A percentile compares a stretch with the other conserved stretches of the same genome.
Evolutionary conservation across 2,888 invertebrate species (phyloP).

Genomic region (Seira musarum): DNA sequence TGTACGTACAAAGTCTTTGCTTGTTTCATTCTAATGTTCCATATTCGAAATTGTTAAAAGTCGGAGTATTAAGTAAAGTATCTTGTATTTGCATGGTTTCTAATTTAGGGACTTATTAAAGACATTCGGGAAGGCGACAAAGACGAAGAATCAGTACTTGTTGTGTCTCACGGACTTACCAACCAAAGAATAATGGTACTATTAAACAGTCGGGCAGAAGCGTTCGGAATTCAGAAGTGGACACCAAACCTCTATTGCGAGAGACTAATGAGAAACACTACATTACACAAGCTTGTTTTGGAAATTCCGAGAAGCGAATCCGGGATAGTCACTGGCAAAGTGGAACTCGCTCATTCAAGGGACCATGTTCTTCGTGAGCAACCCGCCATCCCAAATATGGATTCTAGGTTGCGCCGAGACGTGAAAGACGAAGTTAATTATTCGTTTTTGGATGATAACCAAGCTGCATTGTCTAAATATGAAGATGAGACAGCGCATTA

Average conservation of each 20-base stretch:
- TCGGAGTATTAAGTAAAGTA: not conserved
- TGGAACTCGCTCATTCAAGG: conserved; percentile 24
- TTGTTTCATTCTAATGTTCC: not conserved
- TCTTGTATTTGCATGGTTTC: not conserved
- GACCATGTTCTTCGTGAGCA: conserved; percentile 20
- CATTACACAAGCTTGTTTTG: conserved; percentile 25
- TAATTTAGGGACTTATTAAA: conserved; percentile 23
- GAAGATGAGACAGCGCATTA: conserved; percentile 31
- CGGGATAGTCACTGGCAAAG: not conserved
- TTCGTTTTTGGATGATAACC: conserved; percentile 23
- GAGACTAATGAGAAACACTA: conserved; percentile 35
- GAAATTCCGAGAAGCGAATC: conserved; percentile 19
- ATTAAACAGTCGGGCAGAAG: conserved; percentile 15
- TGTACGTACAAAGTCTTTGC: conserved; percentile 14
- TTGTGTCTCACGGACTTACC: conserved; percentile 34
- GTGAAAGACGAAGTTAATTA: conserved; percentile 15
- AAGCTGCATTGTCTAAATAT: not conserved
- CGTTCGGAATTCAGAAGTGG: conserved; percentile 20
- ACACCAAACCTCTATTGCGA: conserved; percentile 26
- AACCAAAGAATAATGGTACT: conserved; percentile 40
- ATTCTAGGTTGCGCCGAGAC: not conserved
- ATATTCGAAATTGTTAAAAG: not conserved
- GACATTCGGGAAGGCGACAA: not conserved
- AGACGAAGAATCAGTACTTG: conserved; percentile 21
- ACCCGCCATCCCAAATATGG: not conserved